Evolutionary conservation across 2,113 vertebrate species (phyloP).

Genomic region (Chionomys nivalis): DNA sequence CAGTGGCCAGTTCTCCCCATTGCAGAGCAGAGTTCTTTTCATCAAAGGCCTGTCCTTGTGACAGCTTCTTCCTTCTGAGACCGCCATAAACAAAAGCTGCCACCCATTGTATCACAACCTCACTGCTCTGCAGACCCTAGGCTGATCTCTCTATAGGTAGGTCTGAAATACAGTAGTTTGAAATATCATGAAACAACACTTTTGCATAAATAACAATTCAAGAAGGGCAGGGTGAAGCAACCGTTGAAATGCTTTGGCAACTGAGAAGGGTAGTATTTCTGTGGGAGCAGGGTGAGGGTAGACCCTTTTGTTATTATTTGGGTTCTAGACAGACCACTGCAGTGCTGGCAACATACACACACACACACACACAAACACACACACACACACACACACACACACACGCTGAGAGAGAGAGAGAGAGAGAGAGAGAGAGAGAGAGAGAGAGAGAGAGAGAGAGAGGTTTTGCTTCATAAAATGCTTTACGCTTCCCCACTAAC

Average conservation of each 20-base stretch:
- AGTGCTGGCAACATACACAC: too few species aligned
- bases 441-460: too few species aligned
- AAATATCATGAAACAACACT: background rate
- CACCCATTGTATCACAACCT: rapidly evolving
- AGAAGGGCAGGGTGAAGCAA: background rate
- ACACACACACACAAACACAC: background rate
- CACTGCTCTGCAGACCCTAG: background rate
- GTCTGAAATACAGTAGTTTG: background rate
- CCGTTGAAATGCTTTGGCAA: background rate
- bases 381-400: background rate
- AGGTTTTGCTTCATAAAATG: background rate
- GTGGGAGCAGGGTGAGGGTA: too few species aligned
- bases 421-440: too few species aligned
- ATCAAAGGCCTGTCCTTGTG: rapidly evolving
- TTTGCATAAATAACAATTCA: background rate
- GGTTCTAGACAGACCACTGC: background rate
- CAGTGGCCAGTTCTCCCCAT: rapidly evolving
- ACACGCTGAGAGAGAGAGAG: background rate
- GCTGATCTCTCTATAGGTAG: background rate
- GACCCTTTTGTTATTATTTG: background rate
- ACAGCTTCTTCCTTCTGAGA: background rate
- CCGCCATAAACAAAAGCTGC: background rate
- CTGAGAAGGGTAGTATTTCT: background rate
- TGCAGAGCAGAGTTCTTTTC: background rate
- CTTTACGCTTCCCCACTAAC: too few species aligned